Base-by-base conservation (phyloP, 1,140 invertebrate genomes). In the Diploscapter pachys region DNA sequence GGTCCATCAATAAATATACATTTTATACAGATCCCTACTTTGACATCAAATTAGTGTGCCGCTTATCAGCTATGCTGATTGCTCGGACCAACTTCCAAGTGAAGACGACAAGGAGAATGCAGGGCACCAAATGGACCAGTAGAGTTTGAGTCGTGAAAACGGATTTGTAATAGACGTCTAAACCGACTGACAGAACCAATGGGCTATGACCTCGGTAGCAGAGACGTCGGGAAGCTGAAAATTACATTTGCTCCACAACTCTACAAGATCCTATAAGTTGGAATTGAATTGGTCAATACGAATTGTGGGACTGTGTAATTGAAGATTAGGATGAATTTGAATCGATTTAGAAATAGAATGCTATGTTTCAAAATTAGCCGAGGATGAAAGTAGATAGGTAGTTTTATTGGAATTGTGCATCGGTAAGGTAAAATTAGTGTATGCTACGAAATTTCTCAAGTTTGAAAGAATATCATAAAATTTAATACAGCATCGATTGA, bases 11-110 rank as follows among this genome's bases (percentile, higher is more conserved):
- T 4, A 53, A 70, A 61, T 54, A 1, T 31, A 31, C 31, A 31
- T 31, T 31, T 31, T 31, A 31, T 31, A 31, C 31, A 31, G 31
- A 31, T 31, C 31, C 31, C 31, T 31, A 81, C 73, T 75, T 83
- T 63, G 82, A 72, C 54, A 83, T 72, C 64, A 83, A 73, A 71
- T 77, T 69, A 49, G 81, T 76, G 74, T 84, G 82, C 61, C 83
- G 73, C 71, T 78, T 79, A 71, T 84, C 82, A 49, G 82, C 82
- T 31, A 80, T 69, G 48, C 82, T 63, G 57, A 84, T 85, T 13
- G 82, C 83, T 31, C 70, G 55, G 11, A 84, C 83, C 54, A 84
- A 69, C 62, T 82, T 81, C 81, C 83, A 84, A 0, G 83, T 84
- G 73, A 84, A 84, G 62, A 78, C 79, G 3, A 84, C 82, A 5